A percentile compares a stretch with the other conserved stretches of the same genome.
These are phyloP conservation scores for Hylomyscus alleni DNA, from an alignment of 2,797 vertebrate genomes.

Conservation along the genomic window DNA sequence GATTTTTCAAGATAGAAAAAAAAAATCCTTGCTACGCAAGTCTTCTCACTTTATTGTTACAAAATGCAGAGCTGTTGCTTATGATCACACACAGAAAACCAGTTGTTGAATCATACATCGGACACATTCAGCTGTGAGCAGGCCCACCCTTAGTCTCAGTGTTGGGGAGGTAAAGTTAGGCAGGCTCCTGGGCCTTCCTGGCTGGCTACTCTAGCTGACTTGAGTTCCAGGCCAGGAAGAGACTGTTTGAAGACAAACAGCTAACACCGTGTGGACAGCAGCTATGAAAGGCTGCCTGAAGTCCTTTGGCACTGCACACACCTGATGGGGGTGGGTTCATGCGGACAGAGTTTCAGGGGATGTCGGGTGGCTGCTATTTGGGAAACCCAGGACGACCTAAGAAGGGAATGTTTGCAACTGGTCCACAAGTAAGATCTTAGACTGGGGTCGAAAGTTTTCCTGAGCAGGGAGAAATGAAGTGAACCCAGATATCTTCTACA, in stretches of 20 bases:
- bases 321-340: too few relatives aligned
- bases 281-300: not conserved
- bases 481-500: not conserved
- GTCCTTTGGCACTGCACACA: not conserved
- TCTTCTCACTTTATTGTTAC: not conserved
- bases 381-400: not conserved
- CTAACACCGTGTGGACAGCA: not conserved
- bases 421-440: conserved; percentile 26
- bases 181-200: not conserved
- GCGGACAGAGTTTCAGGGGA: not conserved
- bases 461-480: not conserved
- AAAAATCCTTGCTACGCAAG: not conserved
- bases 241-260: not conserved
- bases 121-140: not conserved
- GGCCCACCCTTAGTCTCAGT: not conserved
- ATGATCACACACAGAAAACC: not conserved
- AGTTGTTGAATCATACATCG: not conserved
- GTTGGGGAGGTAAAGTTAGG: not conserved
- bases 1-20: not conserved
- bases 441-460: conserved; percentile 24
- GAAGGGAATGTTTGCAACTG: not conserved
- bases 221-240: not conserved
- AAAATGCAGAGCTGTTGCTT: not conserved
- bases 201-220: not conserved
- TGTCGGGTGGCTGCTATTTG: not conserved